Conservation (phyloP, 2,888 invertebrate genomes). For the Hyposoter didymator region DNA sequence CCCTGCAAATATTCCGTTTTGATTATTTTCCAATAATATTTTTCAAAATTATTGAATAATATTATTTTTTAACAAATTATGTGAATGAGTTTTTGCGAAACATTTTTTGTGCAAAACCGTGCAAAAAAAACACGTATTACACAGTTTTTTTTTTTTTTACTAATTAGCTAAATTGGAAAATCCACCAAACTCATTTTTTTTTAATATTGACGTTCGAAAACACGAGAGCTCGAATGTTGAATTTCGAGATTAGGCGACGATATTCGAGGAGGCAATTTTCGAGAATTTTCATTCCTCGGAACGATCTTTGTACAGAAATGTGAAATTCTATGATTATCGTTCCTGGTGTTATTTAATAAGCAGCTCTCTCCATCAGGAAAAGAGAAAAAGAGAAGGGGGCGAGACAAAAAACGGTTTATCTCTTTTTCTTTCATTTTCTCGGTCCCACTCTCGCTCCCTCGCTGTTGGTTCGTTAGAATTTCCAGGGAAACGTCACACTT, state of each 20-base stretch:
- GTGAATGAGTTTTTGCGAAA: too few relatives aligned
- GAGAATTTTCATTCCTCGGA: background rate
- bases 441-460: constrained; percentile 8
- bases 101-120: too few relatives aligned
- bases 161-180: too few relatives aligned
- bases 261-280: background rate
- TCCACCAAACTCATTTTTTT: too few relatives aligned
- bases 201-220: too few relatives aligned
- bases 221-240: too few relatives aligned
- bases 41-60: background rate
- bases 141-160: too few relatives aligned
- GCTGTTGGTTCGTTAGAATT: constrained; percentile 21
- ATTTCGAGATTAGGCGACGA: too few relatives aligned
- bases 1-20: background rate
- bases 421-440: background rate
- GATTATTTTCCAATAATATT: background rate
- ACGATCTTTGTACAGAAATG: constrained; percentile 7
- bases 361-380: background rate
- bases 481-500: constrained; percentile 54
- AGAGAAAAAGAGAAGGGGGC: background rate
- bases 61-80: too few relatives aligned
- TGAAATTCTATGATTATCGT: constrained; percentile 37
- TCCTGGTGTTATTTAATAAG: constrained; percentile 51
- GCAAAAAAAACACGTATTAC: too few relatives aligned
- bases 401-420: background rate